Evolutionary conservation across 1,140 invertebrate genomes (phyloP), one percentile per base, ranked within the genome.

Genomic region (Zaprionus taronus): DNA sequence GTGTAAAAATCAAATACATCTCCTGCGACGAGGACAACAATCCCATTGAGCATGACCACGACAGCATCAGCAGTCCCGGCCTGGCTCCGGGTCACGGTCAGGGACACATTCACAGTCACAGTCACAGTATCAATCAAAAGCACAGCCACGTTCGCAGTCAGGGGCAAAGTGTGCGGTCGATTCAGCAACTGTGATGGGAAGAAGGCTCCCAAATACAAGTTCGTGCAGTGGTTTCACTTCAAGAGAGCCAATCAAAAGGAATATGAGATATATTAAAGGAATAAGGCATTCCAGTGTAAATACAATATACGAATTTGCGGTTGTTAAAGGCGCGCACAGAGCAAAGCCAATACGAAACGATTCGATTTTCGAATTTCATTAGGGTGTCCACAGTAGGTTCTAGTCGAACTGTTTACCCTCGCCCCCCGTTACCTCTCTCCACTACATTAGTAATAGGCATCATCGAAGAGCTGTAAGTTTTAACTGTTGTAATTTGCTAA

Each of bases 11-110:
- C 53, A 89, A 92, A 71, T 92, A 92, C 69, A 92, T 92, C 57
- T 92, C 91, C 56, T 92, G 91, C 69, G 91, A 92, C 76, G 91
- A 92, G 74, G 91, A 92, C 77, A 92, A 92, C 85, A 92, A 92
- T 86, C 83, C 91, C 11, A 83, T 89, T 53, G 79, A 91, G 58
- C 76, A 77, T n/a, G 51, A 51, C 3, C 28, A 67, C 15, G 44
- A 56, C 14, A 28, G 15, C 14, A 49, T 17, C 17, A 51, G 26
- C 17, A 36, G 63, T 53, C 55, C 34, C 28, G 34, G 51, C 12
- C 60, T 24, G 7, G 53, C 14, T 76, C 72, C 24, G 24, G 22
- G n/a, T 58, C 64, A 14, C 56, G 17, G n/a, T 28, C 64, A 38
- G 41, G 17, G 9, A 17, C 56, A 56, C 38, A 20, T 7, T 15